Percentiles rank a stretch among this genome's conserved stretches.
Conservation (phyloP, 1,140 invertebrate genomes). For the Brachionus koreanus region DNA sequence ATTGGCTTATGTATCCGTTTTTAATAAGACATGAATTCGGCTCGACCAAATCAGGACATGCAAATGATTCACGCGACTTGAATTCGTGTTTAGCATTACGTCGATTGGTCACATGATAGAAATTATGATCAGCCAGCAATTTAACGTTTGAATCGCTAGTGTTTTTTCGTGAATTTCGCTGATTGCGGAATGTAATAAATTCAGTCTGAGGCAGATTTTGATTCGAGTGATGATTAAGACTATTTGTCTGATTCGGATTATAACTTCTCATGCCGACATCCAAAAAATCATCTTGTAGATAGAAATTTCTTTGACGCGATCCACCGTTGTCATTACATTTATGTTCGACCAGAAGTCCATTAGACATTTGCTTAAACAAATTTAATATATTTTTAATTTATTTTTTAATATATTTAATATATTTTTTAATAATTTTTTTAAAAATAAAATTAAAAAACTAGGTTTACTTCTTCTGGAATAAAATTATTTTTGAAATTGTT, state of each 20-base stretch:
- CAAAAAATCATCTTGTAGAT: conserved; percentile 6
- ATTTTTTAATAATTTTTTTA: not conserved
- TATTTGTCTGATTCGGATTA: not conserved
- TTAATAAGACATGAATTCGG: conserved; percentile 9
- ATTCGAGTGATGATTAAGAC: conserved; percentile 1
- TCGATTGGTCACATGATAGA: conserved; percentile 39
- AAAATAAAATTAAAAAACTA: not conserved
- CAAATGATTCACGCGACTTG: not conserved
- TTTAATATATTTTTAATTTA: too few relatives aligned
- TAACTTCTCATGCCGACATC: not conserved
- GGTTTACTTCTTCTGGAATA: conserved; percentile 9
- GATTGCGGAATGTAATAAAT: conserved; percentile 29
- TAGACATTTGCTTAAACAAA: not conserved
- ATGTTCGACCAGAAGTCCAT: not conserved
- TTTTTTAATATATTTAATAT: not conserved
- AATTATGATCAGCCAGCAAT: conserved; percentile 36
- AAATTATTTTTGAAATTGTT: conserved; percentile 39
- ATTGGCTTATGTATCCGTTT: not conserved
- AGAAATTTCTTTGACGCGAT: not conserved
- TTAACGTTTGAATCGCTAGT: conserved; percentile 41
- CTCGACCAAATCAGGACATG: conserved; percentile 15
- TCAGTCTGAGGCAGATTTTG: not conserved
- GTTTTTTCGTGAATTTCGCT: conserved; percentile 35
- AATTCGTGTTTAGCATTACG: conserved; percentile 15
- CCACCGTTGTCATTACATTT: not conserved